A percentile compares a stretch with the other conserved stretches of the same genome.
Evolutionary conservation across 2,797 vertebrate genomes (phyloP).

Genomic region (Thalassophryne amazonica): DNA sequence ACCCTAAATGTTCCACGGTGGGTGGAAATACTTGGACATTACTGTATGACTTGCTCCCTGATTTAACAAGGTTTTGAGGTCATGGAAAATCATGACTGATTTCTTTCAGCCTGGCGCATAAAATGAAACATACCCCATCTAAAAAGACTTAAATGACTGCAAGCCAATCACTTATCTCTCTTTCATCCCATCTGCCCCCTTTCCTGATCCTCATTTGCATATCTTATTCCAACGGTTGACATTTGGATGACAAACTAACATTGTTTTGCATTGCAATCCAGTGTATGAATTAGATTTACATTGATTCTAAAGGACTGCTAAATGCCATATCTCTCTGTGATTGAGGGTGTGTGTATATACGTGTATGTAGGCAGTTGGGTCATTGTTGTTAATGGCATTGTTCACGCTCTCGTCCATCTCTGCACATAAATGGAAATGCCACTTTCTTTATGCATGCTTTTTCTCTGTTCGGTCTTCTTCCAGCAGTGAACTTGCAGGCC

Average conservation of each 20-base stretch:
- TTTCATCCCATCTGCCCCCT: constrained; percentile 2
- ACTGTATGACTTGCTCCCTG: constrained; percentile 23
- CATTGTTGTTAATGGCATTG: constrained; percentile 30
- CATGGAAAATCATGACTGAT: no score
- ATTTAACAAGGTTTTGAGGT: constrained; percentile 21
- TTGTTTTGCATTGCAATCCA: constrained; percentile 43
- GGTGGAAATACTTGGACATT: constrained; percentile 11
- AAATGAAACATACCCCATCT: background rate
- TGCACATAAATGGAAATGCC: constrained; percentile 38
- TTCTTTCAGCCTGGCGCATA: background rate
- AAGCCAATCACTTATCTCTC: background rate
- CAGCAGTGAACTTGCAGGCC: constrained; percentile 10
- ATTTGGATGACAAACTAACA: constrained; percentile 72
- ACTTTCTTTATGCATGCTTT: constrained; percentile 23
- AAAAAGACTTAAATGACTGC: background rate
- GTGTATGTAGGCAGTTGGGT: constrained; percentile 6
- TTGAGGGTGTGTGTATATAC: constrained; percentile 2
- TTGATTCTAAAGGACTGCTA: constrained; percentile 66
- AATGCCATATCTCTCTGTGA: constrained; percentile 61
- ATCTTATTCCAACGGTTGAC: constrained; percentile 46
- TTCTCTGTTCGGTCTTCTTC: background rate
- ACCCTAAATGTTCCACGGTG: background rate
- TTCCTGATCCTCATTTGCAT: constrained; percentile 55
- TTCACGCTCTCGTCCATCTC: constrained; percentile 29
- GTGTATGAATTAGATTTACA: constrained; percentile 64